Evolutionary conservation across 1,140 invertebrate species (phyloP).

Genomic region (Adelges cooleyi): DNA sequence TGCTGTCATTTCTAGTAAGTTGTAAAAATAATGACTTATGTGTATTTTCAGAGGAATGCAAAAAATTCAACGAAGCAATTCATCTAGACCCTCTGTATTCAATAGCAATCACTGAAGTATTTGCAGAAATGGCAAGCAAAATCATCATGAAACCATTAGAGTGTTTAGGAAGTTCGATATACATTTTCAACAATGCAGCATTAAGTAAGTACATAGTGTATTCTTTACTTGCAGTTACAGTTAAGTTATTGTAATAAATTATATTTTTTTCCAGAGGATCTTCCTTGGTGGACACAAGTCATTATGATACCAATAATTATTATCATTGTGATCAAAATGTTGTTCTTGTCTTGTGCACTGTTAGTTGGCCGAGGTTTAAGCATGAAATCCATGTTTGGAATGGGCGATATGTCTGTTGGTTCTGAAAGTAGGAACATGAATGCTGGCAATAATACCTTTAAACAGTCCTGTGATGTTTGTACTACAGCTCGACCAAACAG

Average conservation of each 20-base stretch:
- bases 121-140: neutral
- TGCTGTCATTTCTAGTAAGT: too few species aligned
- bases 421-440: neutral
- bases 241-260: neutral
- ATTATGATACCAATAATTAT: constrained; percentile 4
- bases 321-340: neutral
- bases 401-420: neutral
- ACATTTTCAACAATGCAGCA: constrained; percentile 10
- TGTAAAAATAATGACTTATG: too few species aligned
- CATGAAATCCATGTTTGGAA: constrained; percentile 9
- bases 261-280: constrained; percentile 4
- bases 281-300: neutral
- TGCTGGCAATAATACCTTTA: too few species aligned
- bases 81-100: constrained; percentile 12
- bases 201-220: constrained; percentile 1
- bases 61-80: constrained; percentile 14
- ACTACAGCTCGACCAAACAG: too few species aligned
- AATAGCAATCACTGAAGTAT: neutral
- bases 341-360: neutral
- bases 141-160: constrained; percentile 6
- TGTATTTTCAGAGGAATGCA: constrained; percentile 9
- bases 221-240: neutral
- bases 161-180: constrained; percentile 9
- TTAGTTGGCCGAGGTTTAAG: constrained; percentile 8
- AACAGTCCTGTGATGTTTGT: too few species aligned